phyloP scores from a whole-genome alignment of 2,113 vertebrate genomes.

The Pseudorhombus dupliciocellatus region DNA sequence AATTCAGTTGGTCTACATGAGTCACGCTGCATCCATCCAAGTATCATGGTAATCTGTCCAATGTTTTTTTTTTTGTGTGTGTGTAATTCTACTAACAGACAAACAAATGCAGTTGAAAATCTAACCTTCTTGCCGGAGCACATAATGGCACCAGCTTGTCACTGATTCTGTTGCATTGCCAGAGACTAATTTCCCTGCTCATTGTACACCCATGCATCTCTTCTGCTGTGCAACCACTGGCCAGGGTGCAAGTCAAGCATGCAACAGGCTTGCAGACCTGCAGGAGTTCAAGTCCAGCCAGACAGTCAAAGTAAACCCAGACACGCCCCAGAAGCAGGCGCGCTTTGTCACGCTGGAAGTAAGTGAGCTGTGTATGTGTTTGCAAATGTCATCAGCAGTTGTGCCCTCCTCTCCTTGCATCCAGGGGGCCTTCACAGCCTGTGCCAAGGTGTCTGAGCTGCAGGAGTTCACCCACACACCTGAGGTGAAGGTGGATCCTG shows the following conservation, averaged over 20 bases:
- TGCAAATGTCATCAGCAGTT: background rate
- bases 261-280: constrained; percentile 76
- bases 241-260: constrained; percentile 84
- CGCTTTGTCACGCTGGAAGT: constrained; percentile 87
- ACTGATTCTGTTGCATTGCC: constrained; percentile 10
- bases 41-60: too few relatives aligned
- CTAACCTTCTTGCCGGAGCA: too few relatives aligned
- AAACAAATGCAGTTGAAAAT: too few relatives aligned
- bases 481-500: constrained; percentile 95
- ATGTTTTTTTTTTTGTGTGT: too few relatives aligned
- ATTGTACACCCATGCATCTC: constrained; percentile 24
- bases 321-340: constrained; percentile 87
- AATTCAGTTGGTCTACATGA: too few relatives aligned
- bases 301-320: constrained; percentile 90
- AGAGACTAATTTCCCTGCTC: background rate
- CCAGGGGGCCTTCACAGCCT: constrained; percentile 86
- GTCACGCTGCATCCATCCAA: too few relatives aligned
- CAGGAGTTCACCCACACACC: constrained; percentile 78
- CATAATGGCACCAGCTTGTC: too few relatives aligned
- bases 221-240: constrained; percentile 38
- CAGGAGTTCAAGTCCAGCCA: constrained; percentile 83
- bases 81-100: too few relatives aligned
- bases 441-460: constrained; percentile 80
- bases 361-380: constrained; percentile 76
- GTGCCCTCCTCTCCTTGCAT: constrained; percentile 30